Evolutionary conservation across 2,113 vertebrate species (phyloP), one percentile per base, ranked within the genome.

Genomic region (Chionomys nivalis): DNA sequence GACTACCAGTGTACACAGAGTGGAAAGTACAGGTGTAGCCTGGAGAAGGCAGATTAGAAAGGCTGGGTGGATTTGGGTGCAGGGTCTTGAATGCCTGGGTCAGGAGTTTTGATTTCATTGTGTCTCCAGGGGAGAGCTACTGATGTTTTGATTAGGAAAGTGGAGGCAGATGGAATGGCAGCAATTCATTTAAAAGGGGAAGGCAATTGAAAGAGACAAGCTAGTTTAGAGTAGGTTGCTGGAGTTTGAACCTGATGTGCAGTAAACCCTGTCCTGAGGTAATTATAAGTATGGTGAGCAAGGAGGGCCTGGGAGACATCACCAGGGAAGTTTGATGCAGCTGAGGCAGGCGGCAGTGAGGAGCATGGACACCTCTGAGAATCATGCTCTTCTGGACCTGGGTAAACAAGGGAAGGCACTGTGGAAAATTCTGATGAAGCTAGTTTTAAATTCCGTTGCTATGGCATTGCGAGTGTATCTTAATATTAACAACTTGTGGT

Each of bases 371-470:
- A 42, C 68, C 79, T 93, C 49, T 78, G 72, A 95, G 72, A 89
- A 70, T 26, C 31, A 28, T 96, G n/a, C 14, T 89, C 52, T 81
- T 87, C 63, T 95, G 52, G 26, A 28, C 90, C 52, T 92, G 65
- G 85, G 49, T 93, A 68, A 91, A 87, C 66, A 47, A 92, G 39
- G 66, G 52, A 93, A 44, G 2, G 14, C 70, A 13, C 94, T 73
- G 77, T 86, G 33, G 49, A 95, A 96, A 94, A 96, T 87, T 58
- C 77, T 42, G 55, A 94, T 77, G 58, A 81, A 36, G 89, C 26
- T 88, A 52, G 70, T 96, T 95, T 96, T 95, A 82, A 93, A 24
- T 93, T 89, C 93, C 58, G 68, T 94, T 61, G 92, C 47, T 94
- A 68, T 76, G 72, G 85, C 44, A 85, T 89, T 95, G 23, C 33